Percentiles rank a stretch among this genome's conserved stretches.
Evolutionary conservation across 2,797 vertebrate genomes (phyloP).

Genomic region (Esox lucius): DNA sequence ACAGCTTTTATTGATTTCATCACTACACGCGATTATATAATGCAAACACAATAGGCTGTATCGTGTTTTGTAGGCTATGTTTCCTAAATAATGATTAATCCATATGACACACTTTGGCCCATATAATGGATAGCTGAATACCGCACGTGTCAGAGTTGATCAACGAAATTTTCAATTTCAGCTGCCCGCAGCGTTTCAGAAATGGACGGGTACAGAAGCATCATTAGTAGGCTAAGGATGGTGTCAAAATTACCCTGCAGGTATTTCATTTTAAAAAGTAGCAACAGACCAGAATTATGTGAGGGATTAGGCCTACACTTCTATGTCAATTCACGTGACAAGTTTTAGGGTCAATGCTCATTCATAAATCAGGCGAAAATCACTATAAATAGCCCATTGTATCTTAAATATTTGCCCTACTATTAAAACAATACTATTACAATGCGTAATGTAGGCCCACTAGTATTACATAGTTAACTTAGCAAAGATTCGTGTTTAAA

Average conservation of each 20-base stretch:
- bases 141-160: background rate
- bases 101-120: background rate
- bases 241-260: background rate
- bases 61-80: constrained; percentile 14
- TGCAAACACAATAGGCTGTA: constrained; percentile 11
- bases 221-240: background rate
- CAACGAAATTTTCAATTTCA: background rate
- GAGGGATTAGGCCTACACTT: background rate
- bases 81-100: constrained; percentile 42
- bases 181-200: background rate
- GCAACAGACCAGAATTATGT: background rate
- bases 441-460: too few relatives aligned
- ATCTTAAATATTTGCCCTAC: background rate
- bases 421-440: too few relatives aligned
- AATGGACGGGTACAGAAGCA: background rate
- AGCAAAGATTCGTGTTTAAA: background rate
- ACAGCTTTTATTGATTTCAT: constrained; percentile 47
- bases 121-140: background rate
- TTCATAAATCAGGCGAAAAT: too few relatives aligned
- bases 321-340: too few relatives aligned
- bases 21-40: constrained; percentile 18
- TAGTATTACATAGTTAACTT: background rate
- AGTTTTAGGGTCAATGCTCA: too few relatives aligned
- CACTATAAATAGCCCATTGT: too few relatives aligned
- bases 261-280: too few relatives aligned